These are phyloP conservation scores for Acropora yongei DNA, from an alignment of 64 coral and sea anemone genomes.

Conservation along the genomic window DNA sequence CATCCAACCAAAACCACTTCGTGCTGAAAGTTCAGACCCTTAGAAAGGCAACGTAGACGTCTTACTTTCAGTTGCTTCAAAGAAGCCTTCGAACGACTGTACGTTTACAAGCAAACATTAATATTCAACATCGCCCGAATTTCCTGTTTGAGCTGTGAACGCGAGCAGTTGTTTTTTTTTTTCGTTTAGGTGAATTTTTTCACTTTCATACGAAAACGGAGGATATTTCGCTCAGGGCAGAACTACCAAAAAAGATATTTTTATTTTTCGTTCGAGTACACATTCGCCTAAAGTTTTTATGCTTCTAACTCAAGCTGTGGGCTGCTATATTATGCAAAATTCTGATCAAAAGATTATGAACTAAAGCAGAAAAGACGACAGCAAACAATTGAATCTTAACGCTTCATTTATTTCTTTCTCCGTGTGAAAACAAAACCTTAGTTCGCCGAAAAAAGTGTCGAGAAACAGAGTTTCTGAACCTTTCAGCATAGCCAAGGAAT, in stretches of 20 bases:
- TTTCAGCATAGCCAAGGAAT: neutral
- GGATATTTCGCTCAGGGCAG: neutral
- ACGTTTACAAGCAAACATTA: slow-evolving; percentile 17
- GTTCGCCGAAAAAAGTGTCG: neutral
- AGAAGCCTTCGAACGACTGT: slow-evolving; percentile 7
- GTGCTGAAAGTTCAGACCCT: neutral
- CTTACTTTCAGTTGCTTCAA: neutral
- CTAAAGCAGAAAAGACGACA: slow-evolving; percentile 57
- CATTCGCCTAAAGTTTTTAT: slow-evolving; percentile 4
- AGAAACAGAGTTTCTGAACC: neutral
- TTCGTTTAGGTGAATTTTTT: slow-evolving; percentile 36
- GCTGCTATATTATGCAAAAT: slow-evolving; percentile 90
- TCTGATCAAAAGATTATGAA: slow-evolving; percentile 76
- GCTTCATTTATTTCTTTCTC: slow-evolving; percentile 54
- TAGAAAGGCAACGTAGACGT: neutral
- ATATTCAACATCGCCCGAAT: slow-evolving; percentile 63
- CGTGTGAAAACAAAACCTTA: slow-evolving; percentile 39
- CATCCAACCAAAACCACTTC: slow-evolving; percentile 5
- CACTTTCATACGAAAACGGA: slow-evolving; percentile 1
- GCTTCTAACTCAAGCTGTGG: slow-evolving; percentile 41
- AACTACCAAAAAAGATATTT: neutral
- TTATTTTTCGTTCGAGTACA: slow-evolving; percentile 17
- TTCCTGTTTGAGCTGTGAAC: slow-evolving; percentile 43
- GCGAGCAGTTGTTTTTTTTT: slow-evolving; percentile 7
- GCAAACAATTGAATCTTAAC: slow-evolving; percentile 29